Evolutionary conservation across 1,140 invertebrate genomes (phyloP).

Genomic region (Gonioctena quinquepunctata): DNA sequence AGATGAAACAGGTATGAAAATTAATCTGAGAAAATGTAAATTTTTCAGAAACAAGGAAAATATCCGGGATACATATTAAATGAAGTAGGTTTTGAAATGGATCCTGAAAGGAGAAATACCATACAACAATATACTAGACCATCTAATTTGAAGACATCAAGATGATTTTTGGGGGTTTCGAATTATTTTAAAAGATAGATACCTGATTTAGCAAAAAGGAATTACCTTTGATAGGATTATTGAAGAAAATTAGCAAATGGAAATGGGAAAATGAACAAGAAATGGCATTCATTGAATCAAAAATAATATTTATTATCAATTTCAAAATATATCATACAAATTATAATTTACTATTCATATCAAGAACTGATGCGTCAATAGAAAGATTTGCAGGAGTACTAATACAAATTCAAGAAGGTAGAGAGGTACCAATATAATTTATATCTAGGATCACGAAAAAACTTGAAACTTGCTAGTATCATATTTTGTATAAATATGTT

Average conservation of each 20-base stretch:
- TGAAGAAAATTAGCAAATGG: neutral
- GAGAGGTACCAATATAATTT: neutral
- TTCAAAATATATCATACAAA: neutral
- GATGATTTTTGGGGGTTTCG: neutral
- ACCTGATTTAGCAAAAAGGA: neutral
- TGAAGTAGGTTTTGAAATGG: conserved; percentile 13
- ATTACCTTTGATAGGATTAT: neutral
- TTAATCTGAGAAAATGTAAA: neutral
- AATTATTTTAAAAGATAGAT: neutral
- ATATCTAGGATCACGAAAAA: neutral
- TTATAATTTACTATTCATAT: neutral
- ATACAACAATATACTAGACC: neutral
- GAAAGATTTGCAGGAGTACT: neutral
- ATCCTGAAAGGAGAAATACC: conserved; percentile 18
- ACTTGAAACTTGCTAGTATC: neutral
- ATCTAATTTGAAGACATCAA: neutral
- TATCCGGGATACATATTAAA: no score
- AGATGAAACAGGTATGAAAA: no score
- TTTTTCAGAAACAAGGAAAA: conserved; percentile 12
- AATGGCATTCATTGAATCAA: neutral
- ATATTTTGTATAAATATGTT: neutral
- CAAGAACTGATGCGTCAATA: neutral
- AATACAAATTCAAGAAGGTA: neutral
- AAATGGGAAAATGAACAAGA: neutral
- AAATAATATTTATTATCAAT: neutral